Conservation (phyloP, 2,888 invertebrate genomes). For the Scrobipalpa costella region DNA sequence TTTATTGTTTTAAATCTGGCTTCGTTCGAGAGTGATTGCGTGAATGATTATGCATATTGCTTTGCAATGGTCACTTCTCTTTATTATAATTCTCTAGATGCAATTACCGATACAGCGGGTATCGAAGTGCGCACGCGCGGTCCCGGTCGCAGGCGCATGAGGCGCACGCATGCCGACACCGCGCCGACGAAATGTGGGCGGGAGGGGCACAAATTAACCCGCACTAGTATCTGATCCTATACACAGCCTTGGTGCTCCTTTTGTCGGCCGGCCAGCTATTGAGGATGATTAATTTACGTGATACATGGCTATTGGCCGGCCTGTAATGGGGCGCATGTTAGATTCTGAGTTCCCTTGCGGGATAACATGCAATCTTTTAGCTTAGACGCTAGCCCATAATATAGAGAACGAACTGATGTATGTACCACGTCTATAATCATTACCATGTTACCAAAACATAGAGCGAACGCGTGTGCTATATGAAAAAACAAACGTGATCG, state of each 20-base stretch:
- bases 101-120: conserved; percentile 64
- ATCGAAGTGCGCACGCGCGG: conserved; percentile 43
- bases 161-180: conserved; percentile 40
- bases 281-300: conserved; percentile 53
- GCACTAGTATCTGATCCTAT: conserved; percentile 45
- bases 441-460: not conserved
- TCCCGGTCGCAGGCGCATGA: conserved; percentile 38
- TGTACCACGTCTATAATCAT: not conserved
- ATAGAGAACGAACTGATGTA: not conserved
- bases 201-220: conserved; percentile 51
- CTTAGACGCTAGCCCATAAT: not conserved
- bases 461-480: not conserved
- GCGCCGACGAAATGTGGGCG: conserved; percentile 60
- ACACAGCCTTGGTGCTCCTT: conserved; percentile 35
- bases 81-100: conserved; percentile 43
- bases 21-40: not conserved
- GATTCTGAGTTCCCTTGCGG: conserved; percentile 21
- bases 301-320: conserved; percentile 30
- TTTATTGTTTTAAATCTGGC: not conserved
- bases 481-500: not conserved
- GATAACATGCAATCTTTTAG: conserved; percentile 21
- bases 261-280: conserved; percentile 45
- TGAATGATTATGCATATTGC: not conserved
- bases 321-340: conserved; percentile 23
- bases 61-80: conserved; percentile 10